Evolutionary conservation across 2,797 vertebrate species (phyloP).

Genomic region (Paedocypris micromegethes): DNA sequence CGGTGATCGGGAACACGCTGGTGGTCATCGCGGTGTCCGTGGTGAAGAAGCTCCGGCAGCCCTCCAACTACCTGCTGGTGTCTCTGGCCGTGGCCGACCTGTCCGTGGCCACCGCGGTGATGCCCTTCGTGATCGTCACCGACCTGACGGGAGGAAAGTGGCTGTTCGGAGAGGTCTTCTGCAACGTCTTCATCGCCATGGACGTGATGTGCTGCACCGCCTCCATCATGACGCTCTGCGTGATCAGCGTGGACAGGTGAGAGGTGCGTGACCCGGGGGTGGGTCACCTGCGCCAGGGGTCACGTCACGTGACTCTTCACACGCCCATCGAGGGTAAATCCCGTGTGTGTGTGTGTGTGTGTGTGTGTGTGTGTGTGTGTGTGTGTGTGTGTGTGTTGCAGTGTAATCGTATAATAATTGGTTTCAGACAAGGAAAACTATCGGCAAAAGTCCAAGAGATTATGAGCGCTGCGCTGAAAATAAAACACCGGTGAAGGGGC

Average conservation of each 20-base stretch:
- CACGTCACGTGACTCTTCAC: no score
- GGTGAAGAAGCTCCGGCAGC: conserved; percentile 76
- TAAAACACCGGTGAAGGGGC: no score
- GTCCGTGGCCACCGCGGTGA: conserved; percentile 73
- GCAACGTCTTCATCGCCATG: conserved; percentile 79
- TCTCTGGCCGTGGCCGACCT: conserved; percentile 75
- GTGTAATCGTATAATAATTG: no score
- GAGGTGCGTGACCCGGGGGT: conserved; percentile 23
- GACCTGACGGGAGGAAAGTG: conserved; percentile 77
- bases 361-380: no score
- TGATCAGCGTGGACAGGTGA: conserved; percentile 79
- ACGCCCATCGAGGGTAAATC: no score
- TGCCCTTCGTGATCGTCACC: conserved; percentile 79
- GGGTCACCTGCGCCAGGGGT: no score
- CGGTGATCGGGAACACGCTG: conserved; percentile 77
- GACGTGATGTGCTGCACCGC: conserved; percentile 82
- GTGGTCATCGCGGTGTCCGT: conserved; percentile 76
- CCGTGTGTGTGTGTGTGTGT: no score
- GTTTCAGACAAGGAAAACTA: no score
- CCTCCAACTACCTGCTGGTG: conserved; percentile 77
- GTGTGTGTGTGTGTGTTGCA: no score
- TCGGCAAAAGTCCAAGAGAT: no score
- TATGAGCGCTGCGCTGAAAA: no score
- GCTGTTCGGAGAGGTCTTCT: conserved; percentile 77
- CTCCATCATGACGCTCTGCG: conserved; percentile 78